These are phyloP conservation scores for Siderastrea radians DNA, from an alignment of 92 coral and sea anemone genomes.

Conservation along the genomic window DNA sequence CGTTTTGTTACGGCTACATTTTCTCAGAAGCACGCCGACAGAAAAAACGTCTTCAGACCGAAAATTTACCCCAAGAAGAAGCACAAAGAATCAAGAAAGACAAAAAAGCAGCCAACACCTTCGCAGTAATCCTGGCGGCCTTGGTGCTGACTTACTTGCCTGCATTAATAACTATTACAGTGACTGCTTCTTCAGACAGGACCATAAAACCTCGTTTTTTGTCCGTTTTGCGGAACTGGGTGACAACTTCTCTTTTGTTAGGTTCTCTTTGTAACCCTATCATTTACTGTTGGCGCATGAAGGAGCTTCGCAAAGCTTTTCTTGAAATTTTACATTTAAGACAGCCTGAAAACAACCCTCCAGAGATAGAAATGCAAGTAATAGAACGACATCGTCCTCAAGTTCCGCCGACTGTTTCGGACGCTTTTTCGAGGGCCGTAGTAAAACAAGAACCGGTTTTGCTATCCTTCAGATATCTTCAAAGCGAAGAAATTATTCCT, in stretches of 20 bases:
- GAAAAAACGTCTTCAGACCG: background rate
- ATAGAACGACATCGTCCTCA: background rate
- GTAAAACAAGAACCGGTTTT: background rate
- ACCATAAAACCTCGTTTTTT: background rate
- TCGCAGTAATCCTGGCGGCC: background rate
- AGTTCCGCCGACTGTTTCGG: background rate
- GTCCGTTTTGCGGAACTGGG: background rate
- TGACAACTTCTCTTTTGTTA: background rate
- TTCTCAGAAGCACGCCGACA: constrained; percentile 5
- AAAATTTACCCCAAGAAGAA: background rate
- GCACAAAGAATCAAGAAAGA: background rate
- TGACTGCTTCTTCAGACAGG: background rate
- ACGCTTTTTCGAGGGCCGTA: background rate
- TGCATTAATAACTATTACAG: background rate
- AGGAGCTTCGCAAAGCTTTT: background rate
- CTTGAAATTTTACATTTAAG: background rate
- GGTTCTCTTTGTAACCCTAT: constrained; percentile 12
- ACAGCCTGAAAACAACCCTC: background rate
- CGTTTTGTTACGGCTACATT: background rate
- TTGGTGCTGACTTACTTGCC: background rate
- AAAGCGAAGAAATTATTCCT: background rate
- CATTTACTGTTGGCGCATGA: background rate
- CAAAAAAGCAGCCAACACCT: constrained; percentile 2
- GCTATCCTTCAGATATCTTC: background rate
- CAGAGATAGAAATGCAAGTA: background rate